Base-by-base conservation (phyloP, 2,797 vertebrate species). In the Pagetopsis macropterus region DNA sequence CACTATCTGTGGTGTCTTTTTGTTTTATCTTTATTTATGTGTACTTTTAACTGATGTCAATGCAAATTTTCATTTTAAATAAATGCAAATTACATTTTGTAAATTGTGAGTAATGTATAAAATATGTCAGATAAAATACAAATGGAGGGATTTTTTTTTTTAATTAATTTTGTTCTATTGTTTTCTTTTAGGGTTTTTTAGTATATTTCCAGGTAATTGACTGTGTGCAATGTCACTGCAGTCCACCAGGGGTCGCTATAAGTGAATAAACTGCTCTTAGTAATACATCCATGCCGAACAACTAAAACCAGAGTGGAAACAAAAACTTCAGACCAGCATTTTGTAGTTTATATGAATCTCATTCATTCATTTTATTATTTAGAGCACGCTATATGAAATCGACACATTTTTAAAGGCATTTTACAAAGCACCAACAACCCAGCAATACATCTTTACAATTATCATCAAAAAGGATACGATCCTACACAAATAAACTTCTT, bases 371-470 rank as follows among this genome's bases (percentile, higher is more conserved):
- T 88, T 89, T 62, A 71, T 84, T 89, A 75, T 74, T 82, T 60
- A 70, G 43, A 81, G 52, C 79, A 90, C 78, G 83, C 73, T 68
- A 70, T 72, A 71, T 52, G 40, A 84, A 85, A 82, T 83, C 69
- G 81, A 82, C 64, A 74, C 80, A 72, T 65, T 80, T 37, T 37
- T 15, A 84, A 78, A 83, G 81, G 79, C 81, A 89, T 83, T 27
- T 27, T 27, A 27, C 81, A 91, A 83, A 87, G 83, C 68, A 88
- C 76, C 82, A 85, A 88, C 73, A 87, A 78, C 75, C 76, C 82
- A 79, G 66, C 80, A 84, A 79, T 74, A 37, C 60, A 58, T 65
- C 63, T 79, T 60, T 75, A 72, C 75, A 85, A 70, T 76, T 57
- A 70, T 78, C 9, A 70, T 73, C 43, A 79, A 72, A 81, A 77